phyloP scores from a whole-genome alignment of 2,888 invertebrate genomes.

The Heliconius charithonia region DNA sequence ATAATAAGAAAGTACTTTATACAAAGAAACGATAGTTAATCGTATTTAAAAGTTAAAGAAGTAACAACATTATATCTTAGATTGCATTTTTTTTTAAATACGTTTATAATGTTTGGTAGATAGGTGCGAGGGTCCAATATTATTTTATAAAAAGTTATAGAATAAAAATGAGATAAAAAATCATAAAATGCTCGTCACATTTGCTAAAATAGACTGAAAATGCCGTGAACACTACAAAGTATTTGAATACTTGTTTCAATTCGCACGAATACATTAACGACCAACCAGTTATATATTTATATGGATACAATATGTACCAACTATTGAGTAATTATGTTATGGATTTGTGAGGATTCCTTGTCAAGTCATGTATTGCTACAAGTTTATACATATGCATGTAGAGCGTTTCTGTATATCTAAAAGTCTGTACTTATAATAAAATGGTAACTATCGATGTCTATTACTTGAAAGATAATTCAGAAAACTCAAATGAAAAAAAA shows the following conservation, averaged over 20 bases:
- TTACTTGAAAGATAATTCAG: too few species aligned
- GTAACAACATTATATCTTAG: too few species aligned
- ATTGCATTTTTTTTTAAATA: too few species aligned
- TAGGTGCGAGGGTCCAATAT: too few species aligned
- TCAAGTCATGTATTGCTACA: conserved; percentile 3
- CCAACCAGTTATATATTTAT: conserved; percentile 1
- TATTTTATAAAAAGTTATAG: background rate
- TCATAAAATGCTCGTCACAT: background rate
- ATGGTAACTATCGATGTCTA: too few species aligned
- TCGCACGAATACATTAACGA: conserved; percentile 3
- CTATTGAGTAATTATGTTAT: conserved; percentile 36
- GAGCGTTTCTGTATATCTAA: background rate
- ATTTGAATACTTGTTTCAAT: conserved; percentile 12
- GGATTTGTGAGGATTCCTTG: conserved; percentile 38
- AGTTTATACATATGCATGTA: background rate
- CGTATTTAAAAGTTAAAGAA: too few species aligned
- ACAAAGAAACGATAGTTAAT: background rate
- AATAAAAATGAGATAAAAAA: background rate
- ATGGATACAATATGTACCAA: background rate
- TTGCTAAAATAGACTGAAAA: conserved; percentile 1
- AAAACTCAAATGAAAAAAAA: too few species aligned
- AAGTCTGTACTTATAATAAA: background rate
- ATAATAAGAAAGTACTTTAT: too few species aligned
- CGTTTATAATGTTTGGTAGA: too few species aligned
- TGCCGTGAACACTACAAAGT: background rate